Percentiles rank a stretch among this genome's conserved stretches.
Evolutionary conservation across 2,113 vertebrate species (phyloP).

Genomic region (Eira barbara): DNA sequence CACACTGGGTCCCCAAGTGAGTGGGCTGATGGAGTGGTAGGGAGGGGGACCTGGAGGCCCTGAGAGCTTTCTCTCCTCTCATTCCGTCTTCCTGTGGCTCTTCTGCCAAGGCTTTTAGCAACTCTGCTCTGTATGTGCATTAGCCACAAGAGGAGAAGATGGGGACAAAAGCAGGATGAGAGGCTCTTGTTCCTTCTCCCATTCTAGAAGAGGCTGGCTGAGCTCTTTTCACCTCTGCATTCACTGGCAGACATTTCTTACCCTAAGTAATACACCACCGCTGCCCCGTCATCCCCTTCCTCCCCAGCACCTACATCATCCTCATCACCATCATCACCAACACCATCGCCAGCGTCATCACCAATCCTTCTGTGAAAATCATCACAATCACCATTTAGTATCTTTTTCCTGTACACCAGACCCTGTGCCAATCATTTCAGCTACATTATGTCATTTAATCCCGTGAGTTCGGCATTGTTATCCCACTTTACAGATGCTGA

Average conservation of each 20-base stretch:
- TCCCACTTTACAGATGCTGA: not conserved
- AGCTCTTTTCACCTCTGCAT: constrained; percentile 63
- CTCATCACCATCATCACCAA: not conserved
- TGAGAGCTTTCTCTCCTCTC: constrained; percentile 28
- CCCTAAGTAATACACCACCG: not conserved
- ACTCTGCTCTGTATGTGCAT: not conserved
- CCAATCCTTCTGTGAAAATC: not conserved
- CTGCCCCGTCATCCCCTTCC: not conserved
- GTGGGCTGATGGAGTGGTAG: not conserved
- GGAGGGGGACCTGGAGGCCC: not conserved
- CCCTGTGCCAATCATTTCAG: not conserved
- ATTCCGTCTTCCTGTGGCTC: not conserved
- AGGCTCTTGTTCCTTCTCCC: constrained; percentile 29
- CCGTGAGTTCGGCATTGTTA: not conserved
- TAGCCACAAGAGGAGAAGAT: not conserved
- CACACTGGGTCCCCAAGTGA: not conserved
- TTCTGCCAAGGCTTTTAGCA: constrained; percentile 51
- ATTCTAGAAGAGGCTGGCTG: constrained; percentile 48
- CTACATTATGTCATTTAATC: not conserved
- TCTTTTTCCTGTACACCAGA: not conserved
- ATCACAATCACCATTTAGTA: not conserved
- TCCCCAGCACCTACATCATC: fast-evolving
- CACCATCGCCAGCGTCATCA: fast-evolving
- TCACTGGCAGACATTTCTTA: not conserved
- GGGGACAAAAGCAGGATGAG: not conserved